Conservation (phyloP, 2,113 vertebrate genomes). For the Octodon degus region DNA sequence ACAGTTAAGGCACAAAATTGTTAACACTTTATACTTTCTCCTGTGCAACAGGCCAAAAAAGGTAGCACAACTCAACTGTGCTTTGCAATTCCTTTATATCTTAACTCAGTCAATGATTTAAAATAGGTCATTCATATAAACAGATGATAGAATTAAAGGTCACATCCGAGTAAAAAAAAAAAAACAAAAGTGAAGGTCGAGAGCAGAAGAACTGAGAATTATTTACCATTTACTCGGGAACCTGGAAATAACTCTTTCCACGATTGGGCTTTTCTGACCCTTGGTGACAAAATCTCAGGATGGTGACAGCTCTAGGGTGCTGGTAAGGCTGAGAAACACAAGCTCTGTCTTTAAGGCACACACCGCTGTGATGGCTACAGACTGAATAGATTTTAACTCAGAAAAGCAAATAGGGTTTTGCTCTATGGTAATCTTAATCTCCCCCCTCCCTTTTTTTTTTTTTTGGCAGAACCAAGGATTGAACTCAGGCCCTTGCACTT, state of each 20-base stretch:
- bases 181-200: slow-evolving; percentile 58
- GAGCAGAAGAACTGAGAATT: neutral
- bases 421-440: neutral
- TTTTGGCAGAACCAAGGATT: no score
- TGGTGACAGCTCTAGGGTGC: neutral
- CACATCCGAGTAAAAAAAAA: neutral
- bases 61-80: neutral
- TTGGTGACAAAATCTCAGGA: slow-evolving; percentile 39
- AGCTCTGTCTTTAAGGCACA: neutral
- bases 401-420: neutral
- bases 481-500: no score
- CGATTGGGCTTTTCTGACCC: neutral
- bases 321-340: neutral
- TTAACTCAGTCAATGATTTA: slow-evolving; percentile 26
- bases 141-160: slow-evolving; percentile 33
- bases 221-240: neutral
- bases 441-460: no score
- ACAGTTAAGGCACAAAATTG: no score
- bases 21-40: neutral
- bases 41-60: neutral
- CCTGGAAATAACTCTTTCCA: neutral
- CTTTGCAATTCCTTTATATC: neutral
- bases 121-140: slow-evolving; percentile 40
- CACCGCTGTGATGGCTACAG: neutral
- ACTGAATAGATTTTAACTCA: neutral